Base-by-base conservation (phyloP, 2,888 invertebrate species). In the Pasiphila rectangulata region DNA sequence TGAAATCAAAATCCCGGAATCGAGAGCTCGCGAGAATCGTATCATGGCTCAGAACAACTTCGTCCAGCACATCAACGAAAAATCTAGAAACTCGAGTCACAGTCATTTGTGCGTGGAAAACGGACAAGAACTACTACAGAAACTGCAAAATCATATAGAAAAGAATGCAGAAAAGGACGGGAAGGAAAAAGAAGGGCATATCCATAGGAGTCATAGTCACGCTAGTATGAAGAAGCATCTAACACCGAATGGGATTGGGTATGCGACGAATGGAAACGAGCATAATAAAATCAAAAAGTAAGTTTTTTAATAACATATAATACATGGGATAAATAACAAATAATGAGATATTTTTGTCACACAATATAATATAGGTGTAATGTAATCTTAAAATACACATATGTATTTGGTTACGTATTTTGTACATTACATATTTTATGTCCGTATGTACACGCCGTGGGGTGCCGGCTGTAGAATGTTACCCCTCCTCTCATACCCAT, bases 1-100 rank as follows among this genome's bases (percentile, higher is more conserved):
- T 21, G 90, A 91, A 62, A 91, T 91, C 62, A 90, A 90, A 56
- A 90, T 80, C 83, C 93, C 69, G 57, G 90, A 81, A 61, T 66
- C 88, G 1, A 75, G 89, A 57, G 88, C 69, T n/a, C 67, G 83
- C 50, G 89, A 89, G 51, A 89, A 89, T 67, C 69, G 89, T 15
- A 68, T 86, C 1, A 83, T 90, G 82, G 88, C 88, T 0, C 83
- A 88, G 45, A 87, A 73, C 55, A 87, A 88, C 57, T 88, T 87
- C 59, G 75, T 87, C 1, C 85, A 88, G 29, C 78, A 86, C 59
- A 76, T 88, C 38, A 88, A 86, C 44, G 88, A 88, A 55, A 86
- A 79, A 57, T 67, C 75, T 1, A 79, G 77, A 54, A 83, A 80
- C 43, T 51, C 65, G 12, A 84, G 82, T 52, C 82, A 84, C 43